A percentile compares a stretch with the other conserved stretches of the same genome.
These are phyloP conservation scores for Ochotona curzoniae DNA, from an alignment of 2,113 vertebrate species.

Conservation along the genomic window DNA sequence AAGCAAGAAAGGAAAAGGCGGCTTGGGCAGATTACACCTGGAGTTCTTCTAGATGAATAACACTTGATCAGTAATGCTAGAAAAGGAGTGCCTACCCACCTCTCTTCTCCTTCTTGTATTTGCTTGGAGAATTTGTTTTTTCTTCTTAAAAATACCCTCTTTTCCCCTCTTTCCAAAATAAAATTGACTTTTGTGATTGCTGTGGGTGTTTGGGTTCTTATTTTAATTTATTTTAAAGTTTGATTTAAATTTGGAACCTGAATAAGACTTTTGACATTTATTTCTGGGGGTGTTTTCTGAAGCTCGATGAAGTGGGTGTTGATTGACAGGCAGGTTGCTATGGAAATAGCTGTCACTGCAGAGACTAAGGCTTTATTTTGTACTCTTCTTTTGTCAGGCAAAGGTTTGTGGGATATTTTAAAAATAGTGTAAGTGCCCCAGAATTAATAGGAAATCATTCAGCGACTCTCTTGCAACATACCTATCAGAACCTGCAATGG, in stretches of 20 bases:
- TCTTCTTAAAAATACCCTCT: conserved; percentile 2
- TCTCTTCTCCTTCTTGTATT: not conserved
- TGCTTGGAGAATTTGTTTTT: conserved; percentile 21
- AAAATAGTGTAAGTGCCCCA: conserved; percentile 73
- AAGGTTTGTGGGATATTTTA: conserved; percentile 83
- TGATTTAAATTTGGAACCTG: conserved; percentile 83
- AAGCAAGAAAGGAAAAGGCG: not conserved
- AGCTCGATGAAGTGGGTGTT: conserved; percentile 80
- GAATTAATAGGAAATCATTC: conserved; percentile 71
- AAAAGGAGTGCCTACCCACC: not conserved
- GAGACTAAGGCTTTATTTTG: conserved; percentile 75
- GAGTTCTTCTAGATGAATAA: not conserved
- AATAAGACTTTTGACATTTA: conserved; percentile 77
- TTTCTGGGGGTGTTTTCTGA: conserved; percentile 81
- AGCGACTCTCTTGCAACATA: conserved; percentile 58
- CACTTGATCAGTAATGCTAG: not conserved
- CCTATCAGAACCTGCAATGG: conserved; percentile 38
- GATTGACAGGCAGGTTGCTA: conserved; percentile 80
- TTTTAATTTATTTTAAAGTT: conserved; percentile 82
- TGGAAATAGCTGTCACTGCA: conserved; percentile 75
- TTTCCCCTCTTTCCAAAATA: conserved; percentile 66
- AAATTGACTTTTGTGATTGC: conserved; percentile 74
- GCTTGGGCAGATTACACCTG: not conserved
- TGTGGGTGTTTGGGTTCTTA: conserved; percentile 79
- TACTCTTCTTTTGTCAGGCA: conserved; percentile 75